Evolutionary conservation across 2,797 vertebrate genomes (phyloP), one percentile per base, ranked within the genome.

Genomic region (Betta splendens): DNA sequence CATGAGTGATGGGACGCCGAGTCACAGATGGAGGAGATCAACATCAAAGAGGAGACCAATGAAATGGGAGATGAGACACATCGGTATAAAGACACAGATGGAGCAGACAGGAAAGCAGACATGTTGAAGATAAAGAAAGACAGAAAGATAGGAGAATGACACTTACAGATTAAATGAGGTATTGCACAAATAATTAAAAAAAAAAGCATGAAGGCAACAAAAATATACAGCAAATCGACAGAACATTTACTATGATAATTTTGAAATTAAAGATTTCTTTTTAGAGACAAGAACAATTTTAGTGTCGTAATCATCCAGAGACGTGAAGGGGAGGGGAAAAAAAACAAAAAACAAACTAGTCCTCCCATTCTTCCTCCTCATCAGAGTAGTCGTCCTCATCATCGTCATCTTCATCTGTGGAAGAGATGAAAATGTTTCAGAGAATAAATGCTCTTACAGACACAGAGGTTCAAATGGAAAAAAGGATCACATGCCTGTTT

Each of bases 301-400:
- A 96, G 93, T 93, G 94, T 95, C 90, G 90, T 88, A 80, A 88
- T 88, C 85, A 89, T 92, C 89, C 77, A 67, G n/a, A n/a, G n/a
- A n/a, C n/a, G n/a, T n/a, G n/a, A n/a, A n/a, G 76, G 49, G 45
- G 45, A 8, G 5, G 9, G 38, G 64, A 86, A 67, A 11, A 2
- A 4, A n/a, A 15, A n/a, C 21, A 22, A 44, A 9, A 76, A 85
- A 83, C 55, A 54, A 81, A 72, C 94, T 94, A 98, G 91, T 99
- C 97, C 26, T 99, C 98, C 98, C 98, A 99, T 87, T 99, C 98
- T 2, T 99, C 96, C 4, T 98, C 96, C 56, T 99, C 98, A 60
- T 99, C 98, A 91, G 95, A 98, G 87, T 99, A 96, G 79, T 98
- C 97, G 1, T 96, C 98, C 0, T 98, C 97, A 47, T 98, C 97